A percentile compares a stretch with the other conserved stretches of the same genome.
These are phyloP conservation scores for Pristionchus maxplancki DNA, from an alignment of 2,888 invertebrate genomes.

Conservation along the genomic window DNA sequence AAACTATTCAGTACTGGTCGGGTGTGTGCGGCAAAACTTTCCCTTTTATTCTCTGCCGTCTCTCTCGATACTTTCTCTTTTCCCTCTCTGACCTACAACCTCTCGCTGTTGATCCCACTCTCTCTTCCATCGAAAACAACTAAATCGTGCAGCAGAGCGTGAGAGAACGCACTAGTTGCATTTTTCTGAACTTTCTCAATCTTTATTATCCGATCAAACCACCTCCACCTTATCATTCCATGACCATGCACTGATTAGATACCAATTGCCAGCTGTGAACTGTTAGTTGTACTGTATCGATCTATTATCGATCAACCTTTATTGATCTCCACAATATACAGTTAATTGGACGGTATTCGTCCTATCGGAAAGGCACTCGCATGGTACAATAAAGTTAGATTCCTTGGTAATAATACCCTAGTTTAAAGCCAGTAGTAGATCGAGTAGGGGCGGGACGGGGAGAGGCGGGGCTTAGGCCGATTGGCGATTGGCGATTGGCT, in stretches of 20 bases:
- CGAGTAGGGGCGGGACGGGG: not conserved
- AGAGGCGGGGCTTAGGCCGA: constrained; percentile 33
- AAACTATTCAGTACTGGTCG: not conserved
- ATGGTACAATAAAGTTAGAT: constrained; percentile 18
- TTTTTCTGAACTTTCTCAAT: constrained; percentile 9
- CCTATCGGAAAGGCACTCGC: not conserved
- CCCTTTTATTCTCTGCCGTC: not conserved
- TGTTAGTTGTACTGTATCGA: constrained; percentile 12
- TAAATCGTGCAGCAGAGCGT: constrained; percentile 38
- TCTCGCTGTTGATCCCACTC: not conserved
- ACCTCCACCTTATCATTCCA: not conserved
- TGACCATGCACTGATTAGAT: not conserved
- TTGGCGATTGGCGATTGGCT: not conserved
- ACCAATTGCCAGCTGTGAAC: constrained; percentile 17
- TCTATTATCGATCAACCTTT: constrained; percentile 39
- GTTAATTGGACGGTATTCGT: not conserved
- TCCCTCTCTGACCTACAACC: not conserved
- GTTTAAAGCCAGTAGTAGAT: not conserved
- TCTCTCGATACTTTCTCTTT: not conserved
- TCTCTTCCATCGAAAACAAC: constrained; percentile 31
- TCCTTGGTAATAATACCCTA: constrained; percentile 10
- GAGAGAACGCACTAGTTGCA: not conserved
- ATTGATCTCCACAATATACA: constrained; percentile 47
- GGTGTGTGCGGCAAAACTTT: constrained; percentile 10
- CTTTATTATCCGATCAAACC: not conserved